Evolutionary conservation across 1,140 invertebrate genomes (phyloP).

Genomic region (Sycophila sp.): DNA sequence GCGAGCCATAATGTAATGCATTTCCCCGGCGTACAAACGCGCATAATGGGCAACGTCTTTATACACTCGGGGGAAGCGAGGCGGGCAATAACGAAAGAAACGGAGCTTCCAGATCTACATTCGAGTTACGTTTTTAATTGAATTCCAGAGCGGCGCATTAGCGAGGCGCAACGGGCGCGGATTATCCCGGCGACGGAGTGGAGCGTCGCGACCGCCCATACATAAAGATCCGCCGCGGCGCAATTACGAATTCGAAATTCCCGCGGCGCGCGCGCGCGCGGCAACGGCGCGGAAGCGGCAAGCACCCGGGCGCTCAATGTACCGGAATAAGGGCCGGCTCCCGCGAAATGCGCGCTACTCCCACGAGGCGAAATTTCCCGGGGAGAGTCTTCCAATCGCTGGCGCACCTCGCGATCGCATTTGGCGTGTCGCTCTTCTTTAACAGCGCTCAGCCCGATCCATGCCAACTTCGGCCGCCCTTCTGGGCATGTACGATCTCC

Average conservation of each 20-base stretch:
- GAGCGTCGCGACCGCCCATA: too few relatives aligned
- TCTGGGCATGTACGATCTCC: too few relatives aligned
- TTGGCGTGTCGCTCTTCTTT: background rate
- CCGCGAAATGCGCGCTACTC: conserved; percentile 28
- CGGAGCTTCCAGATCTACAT: background rate
- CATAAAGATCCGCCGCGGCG: background rate
- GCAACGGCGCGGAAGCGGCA: conserved; percentile 10
- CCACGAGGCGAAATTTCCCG: conserved; percentile 38
- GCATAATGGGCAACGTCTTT: background rate
- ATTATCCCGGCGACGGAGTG: too few relatives aligned
- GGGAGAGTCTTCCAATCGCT: conserved; percentile 42
- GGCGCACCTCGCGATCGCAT: conserved; percentile 37
- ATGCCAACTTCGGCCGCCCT: too few relatives aligned
- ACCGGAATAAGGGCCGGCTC: conserved; percentile 30
- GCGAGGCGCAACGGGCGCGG: too few relatives aligned
- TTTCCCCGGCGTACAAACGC: background rate
- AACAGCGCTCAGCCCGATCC: background rate
- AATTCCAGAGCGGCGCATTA: too few relatives aligned
- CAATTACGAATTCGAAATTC: conserved; percentile 14
- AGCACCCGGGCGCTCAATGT: conserved; percentile 27
- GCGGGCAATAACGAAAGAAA: background rate
- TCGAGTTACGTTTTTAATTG: background rate
- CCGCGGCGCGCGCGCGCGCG: background rate
- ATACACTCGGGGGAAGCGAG: background rate
- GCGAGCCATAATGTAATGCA: background rate